phyloP scores from a whole-genome alignment of 2,797 vertebrate species.

The Tragopan temminckii region DNA sequence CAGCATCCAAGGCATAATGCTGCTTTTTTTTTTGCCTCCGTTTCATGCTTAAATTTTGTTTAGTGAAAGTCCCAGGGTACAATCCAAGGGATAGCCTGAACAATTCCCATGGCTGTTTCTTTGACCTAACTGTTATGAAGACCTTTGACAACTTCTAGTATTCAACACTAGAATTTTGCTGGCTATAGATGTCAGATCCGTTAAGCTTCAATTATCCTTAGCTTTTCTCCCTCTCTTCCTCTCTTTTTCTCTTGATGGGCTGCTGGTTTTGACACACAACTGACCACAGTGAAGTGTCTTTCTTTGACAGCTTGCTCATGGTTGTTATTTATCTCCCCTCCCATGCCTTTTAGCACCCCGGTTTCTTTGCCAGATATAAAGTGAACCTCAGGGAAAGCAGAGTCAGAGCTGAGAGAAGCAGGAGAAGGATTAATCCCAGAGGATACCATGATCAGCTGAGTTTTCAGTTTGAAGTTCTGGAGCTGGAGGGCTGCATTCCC shows the following conservation, averaged over 20 bases:
- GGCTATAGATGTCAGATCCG: background rate
- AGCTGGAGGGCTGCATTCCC: background rate
- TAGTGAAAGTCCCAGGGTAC: background rate
- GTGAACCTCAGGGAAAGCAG: background rate
- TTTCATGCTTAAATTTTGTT: background rate
- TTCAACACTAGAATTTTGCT: background rate
- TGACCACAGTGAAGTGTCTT: background rate
- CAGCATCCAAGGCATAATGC: background rate
- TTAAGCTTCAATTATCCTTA: background rate
- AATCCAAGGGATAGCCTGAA: background rate
- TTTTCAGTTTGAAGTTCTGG: constrained; percentile 38
- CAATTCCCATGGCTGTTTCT: background rate
- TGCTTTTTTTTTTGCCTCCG: background rate
- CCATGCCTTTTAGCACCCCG: background rate
- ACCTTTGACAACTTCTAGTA: background rate
- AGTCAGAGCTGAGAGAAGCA: background rate
- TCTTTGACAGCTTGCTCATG: background rate
- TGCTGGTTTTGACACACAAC: background rate
- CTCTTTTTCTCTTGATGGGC: background rate
- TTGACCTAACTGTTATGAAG: background rate
- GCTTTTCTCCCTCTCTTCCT: background rate
- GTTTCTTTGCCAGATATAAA: constrained; percentile 12
- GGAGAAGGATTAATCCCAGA: background rate
- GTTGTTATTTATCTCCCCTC: background rate
- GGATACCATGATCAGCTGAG: background rate